Conservation (phyloP, 2,113 vertebrate genomes). For the Lagopus muta region DNA sequence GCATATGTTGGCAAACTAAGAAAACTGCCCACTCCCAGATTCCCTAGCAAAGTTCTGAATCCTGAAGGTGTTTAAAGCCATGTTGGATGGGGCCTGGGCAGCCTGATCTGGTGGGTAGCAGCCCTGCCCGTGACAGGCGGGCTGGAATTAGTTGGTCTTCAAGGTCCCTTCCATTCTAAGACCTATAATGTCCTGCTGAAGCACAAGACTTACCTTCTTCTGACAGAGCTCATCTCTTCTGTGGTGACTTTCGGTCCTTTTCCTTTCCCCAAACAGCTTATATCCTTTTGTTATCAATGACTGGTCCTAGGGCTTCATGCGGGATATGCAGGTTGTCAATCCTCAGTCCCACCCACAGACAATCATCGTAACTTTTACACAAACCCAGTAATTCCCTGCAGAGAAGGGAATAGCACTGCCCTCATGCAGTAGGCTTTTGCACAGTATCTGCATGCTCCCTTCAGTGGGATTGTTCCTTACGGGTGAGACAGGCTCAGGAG, state of each 20-base stretch:
- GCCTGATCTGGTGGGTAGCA: too few species aligned
- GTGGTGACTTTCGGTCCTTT: rapidly evolving
- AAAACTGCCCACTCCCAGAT: background rate
- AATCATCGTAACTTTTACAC: background rate
- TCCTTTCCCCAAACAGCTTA: background rate
- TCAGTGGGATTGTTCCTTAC: rapidly evolving
- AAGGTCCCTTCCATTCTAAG: too few species aligned
- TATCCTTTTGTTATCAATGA: background rate
- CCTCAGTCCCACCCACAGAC: background rate
- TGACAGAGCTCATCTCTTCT: background rate
- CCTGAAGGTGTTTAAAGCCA: too few species aligned
- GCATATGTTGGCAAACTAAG: background rate
- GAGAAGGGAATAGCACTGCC: background rate
- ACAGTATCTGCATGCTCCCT: background rate
- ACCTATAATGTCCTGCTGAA: background rate
- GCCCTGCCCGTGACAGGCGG: too few species aligned
- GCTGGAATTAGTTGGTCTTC: too few species aligned
- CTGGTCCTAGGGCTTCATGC: background rate
- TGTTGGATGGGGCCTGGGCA: too few species aligned
- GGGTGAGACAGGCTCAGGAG: background rate
- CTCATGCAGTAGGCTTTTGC: background rate
- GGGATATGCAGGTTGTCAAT: background rate
- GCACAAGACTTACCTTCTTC: background rate
- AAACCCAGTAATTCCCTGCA: background rate
- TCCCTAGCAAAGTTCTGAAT: too few species aligned